Base-by-base conservation (phyloP, 1,140 invertebrate genomes). In the Mycetomoellerius zeteki region DNA sequence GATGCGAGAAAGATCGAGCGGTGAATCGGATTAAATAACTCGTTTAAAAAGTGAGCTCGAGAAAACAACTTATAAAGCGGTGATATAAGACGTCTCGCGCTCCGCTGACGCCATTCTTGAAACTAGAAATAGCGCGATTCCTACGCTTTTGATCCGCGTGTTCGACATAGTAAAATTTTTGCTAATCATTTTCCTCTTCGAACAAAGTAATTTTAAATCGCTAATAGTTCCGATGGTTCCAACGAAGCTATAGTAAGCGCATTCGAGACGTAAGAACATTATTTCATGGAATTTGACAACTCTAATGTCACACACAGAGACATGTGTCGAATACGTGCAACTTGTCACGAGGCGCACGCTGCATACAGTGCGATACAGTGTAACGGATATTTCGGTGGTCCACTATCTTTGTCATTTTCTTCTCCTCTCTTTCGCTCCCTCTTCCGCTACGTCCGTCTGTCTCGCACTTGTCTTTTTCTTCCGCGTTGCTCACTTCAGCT, bases 351-450 rank as follows among this genome's bases (percentile, higher is more conserved):
- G 30, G 58, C 77, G 77, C 69, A 65, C 88, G 78, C 24, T 12
- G 30, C 60, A 10, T 19, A 52, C 52, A 7, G 24, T 64, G 71
- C 30, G 3, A 10, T n/a, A 52, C 52, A 5, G 27, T 64, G 71
- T 64, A 81, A 90, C 60, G 72, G 86, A 90, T 90, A 90, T 90
- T 90, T 90, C 67, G 30, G 89, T 89, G 62, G 21, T 73, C 52
- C 56, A 62, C 62, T 58, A 14, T 82, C 65, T 84, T 67, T 84
- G 64, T 86, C 65, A 5, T 37, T 67, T 19, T 58, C 12, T 43
- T 16, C 27, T 1, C 19, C 24, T 27, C 52, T 19, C 65, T 30
- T 19, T 56, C 12, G 2, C 67, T 75, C 81, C n/a, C 19, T 64
- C 16, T 64, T 30, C 4, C 58, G 21, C 54, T 54, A n/a, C 14